phyloP scores from a whole-genome alignment of 2,113 vertebrate genomes.

The Zosterops lateralis region DNA sequence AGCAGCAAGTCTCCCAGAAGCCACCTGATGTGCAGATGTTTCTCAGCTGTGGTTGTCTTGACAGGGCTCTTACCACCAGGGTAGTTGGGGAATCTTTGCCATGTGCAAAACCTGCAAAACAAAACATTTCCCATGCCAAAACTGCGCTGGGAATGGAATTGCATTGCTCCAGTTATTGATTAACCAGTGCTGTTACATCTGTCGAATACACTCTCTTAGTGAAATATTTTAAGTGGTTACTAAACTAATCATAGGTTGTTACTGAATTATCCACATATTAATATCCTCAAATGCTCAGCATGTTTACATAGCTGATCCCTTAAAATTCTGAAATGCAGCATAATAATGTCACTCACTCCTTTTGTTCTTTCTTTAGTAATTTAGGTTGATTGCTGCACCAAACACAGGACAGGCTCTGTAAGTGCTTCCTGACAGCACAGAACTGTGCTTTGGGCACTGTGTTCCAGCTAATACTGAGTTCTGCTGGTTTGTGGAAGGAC shows the following conservation, averaged over 20 bases:
- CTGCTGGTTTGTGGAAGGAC: not conserved
- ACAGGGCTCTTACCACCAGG: not conserved
- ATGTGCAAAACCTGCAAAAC: not conserved
- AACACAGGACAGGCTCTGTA: not conserved
- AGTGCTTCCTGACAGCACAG: not conserved
- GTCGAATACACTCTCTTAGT: not conserved
- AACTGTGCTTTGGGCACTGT: not conserved
- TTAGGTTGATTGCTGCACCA: not conserved
- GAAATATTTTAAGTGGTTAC: not conserved
- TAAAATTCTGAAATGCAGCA: not conserved
- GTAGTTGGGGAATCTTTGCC: not conserved
- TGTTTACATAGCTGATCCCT: not conserved
- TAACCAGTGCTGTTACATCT: not conserved
- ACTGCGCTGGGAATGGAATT: not conserved
- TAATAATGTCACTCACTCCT: not conserved
- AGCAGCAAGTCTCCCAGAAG: not conserved
- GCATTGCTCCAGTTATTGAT: conserved; percentile 23
- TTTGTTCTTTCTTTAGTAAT: not conserved
- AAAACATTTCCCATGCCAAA: not conserved
- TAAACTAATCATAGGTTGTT: not conserved
- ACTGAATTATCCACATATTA: not conserved
- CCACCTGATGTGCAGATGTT: conserved; percentile 30
- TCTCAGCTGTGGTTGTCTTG: not conserved
- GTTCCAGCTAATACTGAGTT: not conserved
- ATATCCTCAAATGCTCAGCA: not conserved